Conservation (phyloP, 2,888 invertebrate genomes). For the Drosophila meridiana region DNA sequence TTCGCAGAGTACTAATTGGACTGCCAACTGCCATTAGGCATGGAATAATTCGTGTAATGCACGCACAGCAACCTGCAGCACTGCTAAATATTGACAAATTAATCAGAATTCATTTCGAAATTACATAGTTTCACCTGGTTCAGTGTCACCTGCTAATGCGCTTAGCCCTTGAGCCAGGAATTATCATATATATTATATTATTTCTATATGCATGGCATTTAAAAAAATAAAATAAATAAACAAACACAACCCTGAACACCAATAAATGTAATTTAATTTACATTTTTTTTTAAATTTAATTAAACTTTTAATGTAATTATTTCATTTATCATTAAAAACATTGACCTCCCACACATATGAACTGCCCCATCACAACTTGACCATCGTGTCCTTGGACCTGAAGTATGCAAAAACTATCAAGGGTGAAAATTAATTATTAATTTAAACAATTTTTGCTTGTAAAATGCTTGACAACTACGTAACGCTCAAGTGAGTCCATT, state of each 20-base stretch:
- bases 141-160: not conserved
- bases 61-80: not conserved
- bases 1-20: slow-evolving; percentile 23
- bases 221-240: not conserved
- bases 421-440: not conserved
- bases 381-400: not conserved
- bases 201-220: not conserved
- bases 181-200: not conserved
- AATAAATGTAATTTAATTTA: not conserved
- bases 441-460: not conserved
- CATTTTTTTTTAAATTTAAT: not conserved
- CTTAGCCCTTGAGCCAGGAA: too few species aligned
- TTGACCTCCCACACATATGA: not conserved
- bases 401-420: not conserved
- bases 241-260: not conserved
- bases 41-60: not conserved
- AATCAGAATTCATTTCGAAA: not conserved
- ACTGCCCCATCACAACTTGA: not conserved
- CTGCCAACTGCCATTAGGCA: not conserved
- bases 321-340: too few species aligned
- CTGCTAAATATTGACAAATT: not conserved
- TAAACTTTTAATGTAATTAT: not conserved
- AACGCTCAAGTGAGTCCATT: too few species aligned
- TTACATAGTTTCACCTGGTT: not conserved
- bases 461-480: not conserved